Percentiles rank a stretch among this genome's conserved stretches.
These are phyloP conservation scores for Beris morrisii DNA, from an alignment of 2,888 invertebrate genomes.

Conservation along the genomic window DNA sequence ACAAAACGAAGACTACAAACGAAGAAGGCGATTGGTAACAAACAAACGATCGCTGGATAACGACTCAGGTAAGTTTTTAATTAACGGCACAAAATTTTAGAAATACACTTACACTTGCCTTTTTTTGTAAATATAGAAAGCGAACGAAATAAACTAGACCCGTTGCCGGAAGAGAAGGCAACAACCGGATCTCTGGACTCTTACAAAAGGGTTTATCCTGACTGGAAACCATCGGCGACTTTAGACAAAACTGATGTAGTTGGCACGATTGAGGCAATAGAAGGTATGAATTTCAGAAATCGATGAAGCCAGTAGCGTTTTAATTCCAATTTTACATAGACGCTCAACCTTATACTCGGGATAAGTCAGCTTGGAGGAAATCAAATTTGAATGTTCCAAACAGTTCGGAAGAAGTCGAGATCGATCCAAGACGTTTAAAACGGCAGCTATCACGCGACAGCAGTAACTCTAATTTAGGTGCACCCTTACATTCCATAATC, in stretches of 20 bases:
- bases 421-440: conserved; percentile 66
- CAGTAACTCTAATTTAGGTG: conserved; percentile 42
- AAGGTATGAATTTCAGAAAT: conserved; percentile 61
- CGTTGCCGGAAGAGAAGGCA: conserved; percentile 72
- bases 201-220: conserved; percentile 69
- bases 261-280: conserved; percentile 82
- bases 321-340: conserved; percentile 43
- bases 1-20: conserved; percentile 69
- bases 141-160: conserved; percentile 67
- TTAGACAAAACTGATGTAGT: conserved; percentile 83
- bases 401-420: conserved; percentile 62
- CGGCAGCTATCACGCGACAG: conserved; percentile 11
- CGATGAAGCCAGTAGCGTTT: not conserved
- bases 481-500: conserved; percentile 60
- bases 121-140: not conserved
- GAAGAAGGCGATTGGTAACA: conserved; percentile 67
- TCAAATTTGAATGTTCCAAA: conserved; percentile 67
- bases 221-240: conserved; percentile 78
- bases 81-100: not conserved
- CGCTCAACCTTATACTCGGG: conserved; percentile 52
- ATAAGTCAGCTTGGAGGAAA: conserved; percentile 77
- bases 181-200: conserved; percentile 51
- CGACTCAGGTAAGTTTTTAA: conserved; percentile 70
- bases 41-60: conserved; percentile 80
- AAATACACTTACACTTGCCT: not conserved